These are phyloP conservation scores for Hesperophylax magnus DNA, from an alignment of 1,140 invertebrate species.

Conservation along the genomic window DNA sequence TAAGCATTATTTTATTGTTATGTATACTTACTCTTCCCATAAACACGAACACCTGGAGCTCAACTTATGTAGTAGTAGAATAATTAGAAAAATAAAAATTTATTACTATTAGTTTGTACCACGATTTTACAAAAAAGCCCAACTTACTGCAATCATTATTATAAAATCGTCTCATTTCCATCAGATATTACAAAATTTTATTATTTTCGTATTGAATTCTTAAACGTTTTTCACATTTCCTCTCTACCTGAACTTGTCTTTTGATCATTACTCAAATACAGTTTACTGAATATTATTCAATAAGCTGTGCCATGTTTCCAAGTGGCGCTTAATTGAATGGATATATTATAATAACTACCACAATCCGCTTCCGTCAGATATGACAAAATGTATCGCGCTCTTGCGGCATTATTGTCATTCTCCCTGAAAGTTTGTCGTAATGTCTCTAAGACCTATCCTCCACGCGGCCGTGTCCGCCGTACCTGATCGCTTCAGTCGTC, in stretches of 20 bases:
- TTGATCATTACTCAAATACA: too few relatives aligned
- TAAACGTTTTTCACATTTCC: neutral
- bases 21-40: too few relatives aligned
- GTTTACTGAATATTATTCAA: too few relatives aligned
- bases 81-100: too few relatives aligned
- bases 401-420: conserved; percentile 14
- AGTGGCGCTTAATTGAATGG: too few relatives aligned
- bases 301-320: too few relatives aligned
- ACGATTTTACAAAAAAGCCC: neutral
- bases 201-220: neutral
- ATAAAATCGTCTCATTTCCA: neutral
- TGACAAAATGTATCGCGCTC: conserved; percentile 34
- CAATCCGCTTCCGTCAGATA: conserved; percentile 26
- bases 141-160: conserved; percentile 11
- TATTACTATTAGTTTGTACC: too few relatives aligned
- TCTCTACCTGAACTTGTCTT: too few relatives aligned
- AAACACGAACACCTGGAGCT: too few relatives aligned
- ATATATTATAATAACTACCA: too few relatives aligned
- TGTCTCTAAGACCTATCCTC: neutral
- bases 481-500: conserved; percentile 53
- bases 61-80: too few relatives aligned
- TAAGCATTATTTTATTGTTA: too few relatives aligned
- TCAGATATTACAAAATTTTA: conserved; percentile 31
- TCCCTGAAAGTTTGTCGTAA: neutral
- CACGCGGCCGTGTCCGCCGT: neutral